Evolutionary conservation across 1,140 invertebrate species (phyloP).

Genomic region (Bombus superbus): DNA sequence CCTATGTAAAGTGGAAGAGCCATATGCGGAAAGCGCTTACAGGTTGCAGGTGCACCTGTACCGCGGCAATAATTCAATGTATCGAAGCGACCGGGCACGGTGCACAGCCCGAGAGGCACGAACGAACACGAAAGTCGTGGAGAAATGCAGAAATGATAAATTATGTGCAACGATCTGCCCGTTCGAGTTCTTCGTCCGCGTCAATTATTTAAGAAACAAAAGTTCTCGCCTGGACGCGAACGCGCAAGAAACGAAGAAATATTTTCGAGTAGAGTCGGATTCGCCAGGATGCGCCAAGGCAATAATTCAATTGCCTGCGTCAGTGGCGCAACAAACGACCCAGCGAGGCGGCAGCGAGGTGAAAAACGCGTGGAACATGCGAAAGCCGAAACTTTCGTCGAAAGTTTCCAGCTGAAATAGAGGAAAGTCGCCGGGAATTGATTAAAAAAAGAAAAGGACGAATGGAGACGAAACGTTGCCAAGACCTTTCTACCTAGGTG

Average conservation of each 20-base stretch:
- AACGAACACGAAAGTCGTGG: constrained; percentile 23
- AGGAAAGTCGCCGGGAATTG: not conserved
- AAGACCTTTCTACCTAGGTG: not conserved
- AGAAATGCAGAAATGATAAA: constrained; percentile 43
- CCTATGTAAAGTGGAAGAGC: constrained; percentile 17
- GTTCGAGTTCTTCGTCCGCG: not conserved
- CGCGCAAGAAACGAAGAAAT: not conserved
- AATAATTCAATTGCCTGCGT: constrained; percentile 35
- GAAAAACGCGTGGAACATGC: not conserved
- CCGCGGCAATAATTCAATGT: constrained; percentile 58
- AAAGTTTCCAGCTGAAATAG: constrained; percentile 14
- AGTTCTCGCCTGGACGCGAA: not conserved
- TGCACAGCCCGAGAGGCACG: constrained; percentile 7
- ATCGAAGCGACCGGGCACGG: constrained; percentile 4
- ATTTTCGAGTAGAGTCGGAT: not conserved
- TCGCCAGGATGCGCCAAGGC: not conserved
- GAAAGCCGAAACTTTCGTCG: not conserved
- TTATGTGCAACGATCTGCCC: not conserved
- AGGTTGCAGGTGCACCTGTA: constrained; percentile 57
- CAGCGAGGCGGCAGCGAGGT: not conserved
- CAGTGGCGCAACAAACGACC: not conserved
- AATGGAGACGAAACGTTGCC: not conserved
- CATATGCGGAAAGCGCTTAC: constrained; percentile 26
- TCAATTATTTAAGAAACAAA: constrained; percentile 38
- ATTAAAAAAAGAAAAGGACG: not conserved